Percentiles rank a stretch among this genome's conserved stretches.
Evolutionary conservation across 2,888 invertebrate species (phyloP).

Genomic region (Pyrocoelia pectoralis): DNA sequence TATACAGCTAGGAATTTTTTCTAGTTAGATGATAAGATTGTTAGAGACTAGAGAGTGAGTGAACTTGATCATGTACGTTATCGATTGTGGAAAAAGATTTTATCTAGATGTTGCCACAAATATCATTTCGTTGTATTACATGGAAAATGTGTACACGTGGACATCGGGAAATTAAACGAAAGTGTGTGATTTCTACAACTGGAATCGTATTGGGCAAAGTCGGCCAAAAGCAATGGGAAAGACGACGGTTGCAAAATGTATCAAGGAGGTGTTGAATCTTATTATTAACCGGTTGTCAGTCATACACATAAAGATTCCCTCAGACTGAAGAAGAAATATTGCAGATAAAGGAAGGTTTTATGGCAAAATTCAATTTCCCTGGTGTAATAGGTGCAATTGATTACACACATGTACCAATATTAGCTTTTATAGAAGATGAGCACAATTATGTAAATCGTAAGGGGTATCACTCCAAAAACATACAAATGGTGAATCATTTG

Average conservation of each 20-base stretch:
- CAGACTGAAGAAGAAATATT: not conserved
- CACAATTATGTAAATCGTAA: not conserved
- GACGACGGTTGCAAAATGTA: not conserved
- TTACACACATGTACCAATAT: not conserved
- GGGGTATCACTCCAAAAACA: not conserved
- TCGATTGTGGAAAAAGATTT: no score
- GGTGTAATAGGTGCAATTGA: not conserved
- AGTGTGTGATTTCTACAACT: no score
- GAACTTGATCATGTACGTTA: no score
- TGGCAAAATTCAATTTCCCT: not conserved
- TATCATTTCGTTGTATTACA: no score
- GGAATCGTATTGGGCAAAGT: no score
- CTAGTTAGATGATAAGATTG: no score
- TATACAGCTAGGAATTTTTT: no score
- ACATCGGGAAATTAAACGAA: no score
- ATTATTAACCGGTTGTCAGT: not conserved
- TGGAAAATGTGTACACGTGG: no score
- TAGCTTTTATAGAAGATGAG: not conserved
- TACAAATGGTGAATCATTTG: not conserved
- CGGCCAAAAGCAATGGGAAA: not conserved
- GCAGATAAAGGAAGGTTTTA: not conserved
- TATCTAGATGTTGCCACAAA: no score
- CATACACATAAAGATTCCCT: not conserved
- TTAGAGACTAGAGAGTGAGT: no score
- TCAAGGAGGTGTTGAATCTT: not conserved